Evolutionary conservation across 1,140 invertebrate genomes (phyloP).

Genomic region (Drosophila leontia): DNA sequence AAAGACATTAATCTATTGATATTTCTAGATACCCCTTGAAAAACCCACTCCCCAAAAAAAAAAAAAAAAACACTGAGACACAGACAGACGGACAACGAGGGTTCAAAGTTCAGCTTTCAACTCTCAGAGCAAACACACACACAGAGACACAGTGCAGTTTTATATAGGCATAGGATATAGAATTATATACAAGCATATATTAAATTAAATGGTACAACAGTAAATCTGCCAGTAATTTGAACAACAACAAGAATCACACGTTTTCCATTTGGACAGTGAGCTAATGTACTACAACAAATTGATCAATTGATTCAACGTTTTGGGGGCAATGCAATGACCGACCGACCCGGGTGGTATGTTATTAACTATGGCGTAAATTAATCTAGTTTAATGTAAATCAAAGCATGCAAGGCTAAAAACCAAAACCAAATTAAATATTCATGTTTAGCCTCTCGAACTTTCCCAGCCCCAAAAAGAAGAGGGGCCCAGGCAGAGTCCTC

Average conservation of each 20-base stretch:
- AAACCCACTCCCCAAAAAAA: conserved; percentile 1
- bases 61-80: conserved; percentile 16
- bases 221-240: conserved; percentile 79
- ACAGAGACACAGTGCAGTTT: conserved; percentile 53
- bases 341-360: conserved; percentile 58
- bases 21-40: conserved; percentile 27
- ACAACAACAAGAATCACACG: conserved; percentile 80
- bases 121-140: conserved; percentile 15
- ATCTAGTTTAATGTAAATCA: conserved; percentile 63
- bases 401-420: conserved; percentile 48
- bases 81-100: conserved; percentile 6
- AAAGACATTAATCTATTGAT: conserved; percentile 71
- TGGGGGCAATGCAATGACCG: conserved; percentile 41
- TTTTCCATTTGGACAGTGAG: conserved; percentile 83
- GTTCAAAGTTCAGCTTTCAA: conserved; percentile 11
- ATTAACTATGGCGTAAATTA: conserved; percentile 63
- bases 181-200: conserved; percentile 55
- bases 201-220: conserved; percentile 65
- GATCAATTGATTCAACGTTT: conserved; percentile 74
- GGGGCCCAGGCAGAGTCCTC: neutral
- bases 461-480: neutral
- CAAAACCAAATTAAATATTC: conserved; percentile 40
- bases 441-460: conserved; percentile 28
- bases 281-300: conserved; percentile 78
- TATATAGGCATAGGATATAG: conserved; percentile 52